A percentile compares a stretch with the other conserved stretches of the same genome.
phyloP scores from a whole-genome alignment of 2,888 invertebrate species.

The Xanthia togata region DNA sequence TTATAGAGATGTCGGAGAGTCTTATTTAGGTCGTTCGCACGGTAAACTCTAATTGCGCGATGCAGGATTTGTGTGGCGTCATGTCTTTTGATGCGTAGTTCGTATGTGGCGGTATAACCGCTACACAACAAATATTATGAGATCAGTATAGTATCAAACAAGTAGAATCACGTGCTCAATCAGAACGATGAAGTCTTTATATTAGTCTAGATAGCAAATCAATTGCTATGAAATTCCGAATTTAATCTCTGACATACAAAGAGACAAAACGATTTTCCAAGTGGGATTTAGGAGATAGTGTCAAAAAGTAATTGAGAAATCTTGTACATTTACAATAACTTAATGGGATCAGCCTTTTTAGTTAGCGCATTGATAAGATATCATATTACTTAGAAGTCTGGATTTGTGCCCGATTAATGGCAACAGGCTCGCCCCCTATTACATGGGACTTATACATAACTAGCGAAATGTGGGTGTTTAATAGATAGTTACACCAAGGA shows the following conservation, averaged over 20 bases:
- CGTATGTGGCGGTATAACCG: too few species aligned
- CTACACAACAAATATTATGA: neutral
- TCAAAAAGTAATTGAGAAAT: slow-evolving; percentile 41
- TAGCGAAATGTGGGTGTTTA: neutral
- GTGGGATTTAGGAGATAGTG: slow-evolving; percentile 36
- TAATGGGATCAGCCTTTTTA: slow-evolving; percentile 24
- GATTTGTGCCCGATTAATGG: neutral
- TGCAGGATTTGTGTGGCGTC: too few species aligned
- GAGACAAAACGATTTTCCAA: slow-evolving; percentile 22
- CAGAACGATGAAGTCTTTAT: slow-evolving; percentile 11
- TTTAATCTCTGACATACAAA: slow-evolving; percentile 31
- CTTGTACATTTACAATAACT: slow-evolving; percentile 29
- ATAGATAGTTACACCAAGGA: neutral
- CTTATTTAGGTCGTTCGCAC: too few species aligned
- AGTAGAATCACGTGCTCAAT: slow-evolving; percentile 26
- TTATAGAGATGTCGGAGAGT: too few species aligned
- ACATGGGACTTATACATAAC: neutral
- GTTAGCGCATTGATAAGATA: slow-evolving; percentile 35
- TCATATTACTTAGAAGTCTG: neutral
- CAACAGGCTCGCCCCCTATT: neutral
- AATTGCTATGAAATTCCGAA: slow-evolving; percentile 17
- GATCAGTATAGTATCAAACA: slow-evolving; percentile 21
- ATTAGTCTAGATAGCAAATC: slow-evolving; percentile 37
- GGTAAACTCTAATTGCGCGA: too few species aligned
- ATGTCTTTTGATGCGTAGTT: too few species aligned